Evolutionary conservation across 1,140 invertebrate species (phyloP), one percentile per base, ranked within the genome.

Genomic region (Patella vulgata): DNA sequence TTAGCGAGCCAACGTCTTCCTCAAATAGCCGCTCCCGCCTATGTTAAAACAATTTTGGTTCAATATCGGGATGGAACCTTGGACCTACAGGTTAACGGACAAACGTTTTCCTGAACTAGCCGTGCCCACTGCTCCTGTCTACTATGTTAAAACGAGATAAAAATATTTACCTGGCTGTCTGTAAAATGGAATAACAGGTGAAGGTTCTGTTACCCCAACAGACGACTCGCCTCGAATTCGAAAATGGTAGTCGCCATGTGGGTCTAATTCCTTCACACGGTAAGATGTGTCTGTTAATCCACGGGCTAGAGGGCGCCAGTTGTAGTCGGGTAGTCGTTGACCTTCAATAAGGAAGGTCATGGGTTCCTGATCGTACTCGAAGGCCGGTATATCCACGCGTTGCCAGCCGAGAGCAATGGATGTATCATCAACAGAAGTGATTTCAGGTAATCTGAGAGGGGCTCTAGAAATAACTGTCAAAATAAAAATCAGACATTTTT

Each of bases 281-380:
- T 77, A 75, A 9, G 44, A 63, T 1, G 61, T 71, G 30, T 74
- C 77, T 12, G 68, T 61, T 23, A 81, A 54, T 19, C 73, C 72
- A 11, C 71, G 57, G 14, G 74, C 79, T 17, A 81, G 66, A 17
- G 75, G 74, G 28, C 55, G 39, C 79, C 79, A 81, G 53, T 79
- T 73, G 25, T 77, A 78, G 42, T 69, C 61, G 17, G 79, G 77
- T 27, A 73, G 62, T n/a, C 59, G 60, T 59, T 81, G 79, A 9
- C 67, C 66, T 40, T 81, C 79, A 28, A 81, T 77, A 44, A 81
- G 71, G 61, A 77, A 81, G 11, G 76, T 62, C 33, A 81, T 59
- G 4, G 74, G 74, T 40, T 72, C 64, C 23, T 81, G 77, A 33
- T 74, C 70, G 25, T 40, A 30, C 3, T 66, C 63, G 42, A 74